These are phyloP conservation scores for Capitulum mitella DNA, from an alignment of 2,888 invertebrate genomes.

Conservation along the genomic window DNA sequence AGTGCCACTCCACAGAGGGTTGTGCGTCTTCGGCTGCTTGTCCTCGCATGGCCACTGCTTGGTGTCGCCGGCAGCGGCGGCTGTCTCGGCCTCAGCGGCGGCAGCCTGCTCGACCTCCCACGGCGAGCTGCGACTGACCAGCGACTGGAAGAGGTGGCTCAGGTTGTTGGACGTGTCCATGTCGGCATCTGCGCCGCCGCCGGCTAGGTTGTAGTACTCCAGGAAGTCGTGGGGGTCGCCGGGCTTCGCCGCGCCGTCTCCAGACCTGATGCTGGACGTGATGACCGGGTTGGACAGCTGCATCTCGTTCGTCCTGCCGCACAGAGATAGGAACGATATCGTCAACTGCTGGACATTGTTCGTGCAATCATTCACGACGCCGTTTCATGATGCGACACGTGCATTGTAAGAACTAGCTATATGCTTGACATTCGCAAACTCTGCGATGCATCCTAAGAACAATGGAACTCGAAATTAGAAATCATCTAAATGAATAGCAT, in stretches of 20 bases:
- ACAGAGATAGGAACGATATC: not conserved
- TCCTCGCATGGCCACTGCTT: not conserved
- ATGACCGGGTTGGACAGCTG: not conserved
- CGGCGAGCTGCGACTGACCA: not conserved
- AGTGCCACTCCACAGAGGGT: constrained; percentile 2
- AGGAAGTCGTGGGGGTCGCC: not conserved
- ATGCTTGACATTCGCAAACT: too few species aligned
- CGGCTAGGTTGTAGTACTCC: not conserved
- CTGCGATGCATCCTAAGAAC: too few species aligned
- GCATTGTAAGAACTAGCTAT: too few species aligned
- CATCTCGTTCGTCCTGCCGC: not conserved
- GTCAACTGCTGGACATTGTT: too few species aligned
- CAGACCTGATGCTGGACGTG: not conserved
- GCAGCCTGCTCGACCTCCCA: too few species aligned
- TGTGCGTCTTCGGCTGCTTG: not conserved
- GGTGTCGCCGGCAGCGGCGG: not conserved
- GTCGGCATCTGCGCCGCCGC: not conserved
- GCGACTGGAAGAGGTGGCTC: not conserved
- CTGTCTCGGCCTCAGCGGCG: not conserved
- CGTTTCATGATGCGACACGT: too few species aligned
- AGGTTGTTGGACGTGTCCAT: not conserved
- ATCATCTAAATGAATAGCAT: too few species aligned
- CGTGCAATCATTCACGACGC: too few species aligned
- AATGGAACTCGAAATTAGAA: too few species aligned
- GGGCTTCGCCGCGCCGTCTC: not conserved